phyloP scores from a whole-genome alignment of 2,888 invertebrate species.

The Pandemis corylana region DNA sequence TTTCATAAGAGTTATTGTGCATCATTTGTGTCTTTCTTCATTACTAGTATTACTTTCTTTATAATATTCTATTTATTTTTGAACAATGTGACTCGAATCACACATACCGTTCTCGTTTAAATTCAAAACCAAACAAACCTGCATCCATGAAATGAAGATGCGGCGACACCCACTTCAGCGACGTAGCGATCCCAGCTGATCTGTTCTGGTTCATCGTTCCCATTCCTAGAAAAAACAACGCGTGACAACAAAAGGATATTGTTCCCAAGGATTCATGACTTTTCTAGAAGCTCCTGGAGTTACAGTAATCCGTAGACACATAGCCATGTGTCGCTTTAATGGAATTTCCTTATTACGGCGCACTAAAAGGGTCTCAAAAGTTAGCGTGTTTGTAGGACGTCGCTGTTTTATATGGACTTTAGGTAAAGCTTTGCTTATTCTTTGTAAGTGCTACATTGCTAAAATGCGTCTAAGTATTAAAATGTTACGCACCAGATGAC shows the following conservation, averaged over 20 bases:
- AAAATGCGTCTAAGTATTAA: too few relatives aligned
- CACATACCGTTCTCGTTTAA: too few relatives aligned
- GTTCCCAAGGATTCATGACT: conserved; percentile 55
- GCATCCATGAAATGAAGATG: conserved; percentile 45
- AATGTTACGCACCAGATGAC: too few relatives aligned
- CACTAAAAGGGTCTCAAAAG: conserved; percentile 22
- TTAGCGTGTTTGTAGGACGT: background rate
- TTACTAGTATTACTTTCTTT: too few relatives aligned
- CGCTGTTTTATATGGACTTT: background rate
- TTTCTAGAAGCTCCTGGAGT: conserved; percentile 25
- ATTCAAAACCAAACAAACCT: background rate
- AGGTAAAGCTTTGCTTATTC: too few relatives aligned
- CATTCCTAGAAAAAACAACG: conserved; percentile 59
- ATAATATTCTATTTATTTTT: too few relatives aligned
- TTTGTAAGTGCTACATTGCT: too few relatives aligned
- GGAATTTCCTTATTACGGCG: conserved; percentile 30
- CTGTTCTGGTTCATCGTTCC: conserved; percentile 55
- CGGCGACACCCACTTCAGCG: conserved; percentile 46
- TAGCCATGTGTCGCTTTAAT: conserved; percentile 29
- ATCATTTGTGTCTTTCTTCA: too few relatives aligned
- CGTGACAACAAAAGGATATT: conserved; percentile 50
- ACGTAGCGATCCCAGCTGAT: conserved; percentile 58
- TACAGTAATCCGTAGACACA: conserved; percentile 7
- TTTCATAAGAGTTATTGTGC: too few relatives aligned
- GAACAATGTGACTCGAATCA: too few relatives aligned